Evolutionary conservation across 2,797 vertebrate species (phyloP).

Genomic region (Tinamus major): DNA sequence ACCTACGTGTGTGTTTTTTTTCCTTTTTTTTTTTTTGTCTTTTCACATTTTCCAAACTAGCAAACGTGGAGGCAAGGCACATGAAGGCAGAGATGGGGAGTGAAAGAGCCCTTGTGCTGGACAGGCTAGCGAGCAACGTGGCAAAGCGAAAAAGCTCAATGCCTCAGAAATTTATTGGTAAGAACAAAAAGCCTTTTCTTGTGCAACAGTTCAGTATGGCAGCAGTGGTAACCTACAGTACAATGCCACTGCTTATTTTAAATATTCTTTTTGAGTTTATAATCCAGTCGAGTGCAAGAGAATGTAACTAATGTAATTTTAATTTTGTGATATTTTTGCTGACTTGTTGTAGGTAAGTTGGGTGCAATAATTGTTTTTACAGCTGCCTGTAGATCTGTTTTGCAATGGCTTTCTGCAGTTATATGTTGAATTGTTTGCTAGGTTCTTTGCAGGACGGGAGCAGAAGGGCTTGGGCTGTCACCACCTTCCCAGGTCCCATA

Average conservation of each 20-base stretch:
- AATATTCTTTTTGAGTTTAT: slow-evolving; percentile 27
- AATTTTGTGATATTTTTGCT: background rate
- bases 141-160: slow-evolving; percentile 96
- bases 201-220: slow-evolving; percentile 44
- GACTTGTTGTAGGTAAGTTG: background rate
- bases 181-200: slow-evolving; percentile 76
- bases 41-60: slow-evolving; percentile 75
- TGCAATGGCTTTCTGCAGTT: background rate
- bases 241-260: slow-evolving; percentile 35
- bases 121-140: slow-evolving; percentile 95
- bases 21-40: slow-evolving; percentile 28
- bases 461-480: background rate
- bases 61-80: slow-evolving; percentile 82
- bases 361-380: background rate
- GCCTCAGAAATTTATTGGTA: slow-evolving; percentile 97
- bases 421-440: background rate
- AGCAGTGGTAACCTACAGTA: slow-evolving; percentile 18
- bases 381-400: background rate
- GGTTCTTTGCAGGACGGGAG: background rate
- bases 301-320: background rate
- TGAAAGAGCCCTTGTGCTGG: slow-evolving; percentile 92
- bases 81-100: slow-evolving; percentile 89
- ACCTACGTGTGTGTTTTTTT: slow-evolving; percentile 31
- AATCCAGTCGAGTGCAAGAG: background rate
- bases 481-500: background rate